Evolutionary conservation across 2,113 vertebrate species (phyloP).

Genomic region (Pandion haliaetus): DNA sequence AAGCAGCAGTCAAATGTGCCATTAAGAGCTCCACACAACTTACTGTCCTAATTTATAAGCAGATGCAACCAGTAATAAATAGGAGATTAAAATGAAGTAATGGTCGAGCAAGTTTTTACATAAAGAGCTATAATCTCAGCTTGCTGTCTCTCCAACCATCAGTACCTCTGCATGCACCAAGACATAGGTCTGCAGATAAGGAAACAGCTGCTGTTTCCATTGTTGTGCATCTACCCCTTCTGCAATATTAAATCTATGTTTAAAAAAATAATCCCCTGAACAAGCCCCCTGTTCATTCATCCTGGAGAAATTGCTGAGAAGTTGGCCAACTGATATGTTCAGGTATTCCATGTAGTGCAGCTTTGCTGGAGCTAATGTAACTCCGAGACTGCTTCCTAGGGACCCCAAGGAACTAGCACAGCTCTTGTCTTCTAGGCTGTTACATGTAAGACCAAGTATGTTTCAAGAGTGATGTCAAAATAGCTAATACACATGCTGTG

Average conservation of each 20-base stretch:
- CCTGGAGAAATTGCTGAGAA: neutral
- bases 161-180: neutral
- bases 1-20: slow-evolving; percentile 42
- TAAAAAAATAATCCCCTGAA: neutral
- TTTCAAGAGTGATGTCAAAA: slow-evolving; percentile 19
- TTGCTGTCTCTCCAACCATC: neutral
- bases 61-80: slow-evolving; percentile 36
- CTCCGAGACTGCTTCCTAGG: neutral
- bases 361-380: neutral
- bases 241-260: neutral
- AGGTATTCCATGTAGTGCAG: neutral
- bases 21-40: slow-evolving; percentile 42
- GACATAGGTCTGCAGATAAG: neutral
- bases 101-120: neutral
- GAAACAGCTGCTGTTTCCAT: neutral
- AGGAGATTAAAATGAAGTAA: slow-evolving; percentile 38
- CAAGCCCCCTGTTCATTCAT: neutral
- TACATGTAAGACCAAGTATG: neutral
- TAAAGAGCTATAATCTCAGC: neutral
- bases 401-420: neutral
- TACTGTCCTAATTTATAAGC: slow-evolving; percentile 42
- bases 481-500: neutral
- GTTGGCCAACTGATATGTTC: neutral
- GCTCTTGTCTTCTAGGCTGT: neutral
- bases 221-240: neutral